Percentiles rank a stretch among this genome's conserved stretches.
Conservation (phyloP, 1,140 invertebrate species). For the Calliphora vicina region DNA sequence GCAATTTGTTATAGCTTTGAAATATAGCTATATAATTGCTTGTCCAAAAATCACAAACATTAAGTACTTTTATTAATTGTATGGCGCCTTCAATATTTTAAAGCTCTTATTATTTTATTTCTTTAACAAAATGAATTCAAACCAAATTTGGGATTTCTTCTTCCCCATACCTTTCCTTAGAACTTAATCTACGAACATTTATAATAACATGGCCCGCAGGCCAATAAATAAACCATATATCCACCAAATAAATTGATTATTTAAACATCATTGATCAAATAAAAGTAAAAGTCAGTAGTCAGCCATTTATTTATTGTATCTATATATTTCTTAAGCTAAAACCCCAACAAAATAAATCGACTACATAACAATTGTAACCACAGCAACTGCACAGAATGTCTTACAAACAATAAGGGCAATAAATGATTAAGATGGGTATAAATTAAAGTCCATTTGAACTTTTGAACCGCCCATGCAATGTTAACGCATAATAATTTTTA, state of each 20-base stretch:
- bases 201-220: not conserved
- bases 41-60: too few species aligned
- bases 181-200: not conserved
- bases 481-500: constrained; percentile 28
- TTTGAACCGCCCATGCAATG: constrained; percentile 26
- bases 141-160: too few species aligned
- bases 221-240: too few species aligned
- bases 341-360: not conserved
- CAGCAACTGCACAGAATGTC: not conserved
- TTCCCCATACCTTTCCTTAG: not conserved
- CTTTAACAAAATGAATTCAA: too few species aligned
- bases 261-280: constrained; percentile 21
- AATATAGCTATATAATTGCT: too few species aligned
- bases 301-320: too few species aligned
- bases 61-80: too few species aligned
- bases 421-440: constrained; percentile 25
- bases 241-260: constrained; percentile 19
- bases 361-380: not conserved
- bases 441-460: constrained; percentile 29
- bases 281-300: constrained; percentile 29
- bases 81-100: too few species aligned
- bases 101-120: too few species aligned
- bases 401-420: constrained; percentile 11
- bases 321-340: not conserved
- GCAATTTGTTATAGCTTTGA: too few species aligned